Evolutionary conservation across 2,888 invertebrate species (phyloP), one percentile per base, ranked within the genome.

Genomic region (Chromoteleia sp.): DNA sequence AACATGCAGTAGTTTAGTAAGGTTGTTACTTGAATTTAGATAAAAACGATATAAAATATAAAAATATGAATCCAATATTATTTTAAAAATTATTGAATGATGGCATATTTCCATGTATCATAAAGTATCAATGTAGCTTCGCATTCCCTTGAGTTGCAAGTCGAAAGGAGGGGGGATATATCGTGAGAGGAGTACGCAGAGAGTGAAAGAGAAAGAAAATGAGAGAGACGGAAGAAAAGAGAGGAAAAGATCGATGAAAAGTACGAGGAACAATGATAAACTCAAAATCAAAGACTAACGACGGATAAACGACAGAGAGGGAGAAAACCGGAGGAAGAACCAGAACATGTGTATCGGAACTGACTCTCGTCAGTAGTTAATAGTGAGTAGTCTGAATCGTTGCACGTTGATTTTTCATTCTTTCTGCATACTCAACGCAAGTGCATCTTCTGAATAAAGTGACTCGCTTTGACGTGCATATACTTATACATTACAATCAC

Each of bases 311-410:
- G 45, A 67, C 15, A 54, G 61, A 77, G 61, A 50, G 73, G 76
- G 68, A 82, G 78, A 70, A 78, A 74, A 70, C 70, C 48, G 75
- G 77, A 81, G 65, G 74, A 79, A 76, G 73, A 74, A 78, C 65
- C 71, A 70, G 73, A 80, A 73, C 79, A 79, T 80, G 54, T 80
- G 77, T 77, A 76, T 73, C 68, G 80, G 33, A 80, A 75, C 65
- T 58, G 45, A 39, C 48, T 67, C 68, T 74, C 56, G 39, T 75
- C 80, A 83, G 80, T 77, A 73, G 73, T 80, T 67, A 77, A 65
- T 79, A 78, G 78, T 36, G 52, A 73, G 65, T 78, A 74, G 81
- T 67, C 59, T 58, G 71, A 63, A 56, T 70, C 78, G 58, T 50
- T 61, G 48, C 58, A 52, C 54, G 63, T 63, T 68, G 12, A 50